Conservation (phyloP, 92 coral and sea anemone species). For the Zoanthus gigantus region DNA sequence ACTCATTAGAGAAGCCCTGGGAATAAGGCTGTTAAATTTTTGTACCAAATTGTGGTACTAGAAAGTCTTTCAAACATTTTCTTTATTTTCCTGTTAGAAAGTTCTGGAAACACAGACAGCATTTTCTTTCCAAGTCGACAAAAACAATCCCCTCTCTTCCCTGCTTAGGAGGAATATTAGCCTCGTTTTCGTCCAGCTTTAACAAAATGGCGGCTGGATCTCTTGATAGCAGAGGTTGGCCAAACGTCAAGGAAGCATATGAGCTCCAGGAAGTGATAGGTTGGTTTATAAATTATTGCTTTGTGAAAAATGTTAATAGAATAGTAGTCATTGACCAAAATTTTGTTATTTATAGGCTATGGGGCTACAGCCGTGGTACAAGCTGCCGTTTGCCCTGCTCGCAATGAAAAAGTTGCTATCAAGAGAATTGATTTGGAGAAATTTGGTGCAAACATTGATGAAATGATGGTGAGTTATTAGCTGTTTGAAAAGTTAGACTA, state of each 20-base stretch:
- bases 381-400: constrained; percentile 85
- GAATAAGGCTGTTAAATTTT: no score
- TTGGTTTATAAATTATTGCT: constrained; percentile 22
- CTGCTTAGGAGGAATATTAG: neutral
- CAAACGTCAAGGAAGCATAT: constrained; percentile 83
- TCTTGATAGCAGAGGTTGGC: constrained; percentile 91
- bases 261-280: constrained; percentile 97
- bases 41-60: no score
- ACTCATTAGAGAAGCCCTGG: no score
- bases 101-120: no score
- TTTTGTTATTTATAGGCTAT: constrained; percentile 65
- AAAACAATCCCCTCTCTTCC: no score
- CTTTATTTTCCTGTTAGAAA: no score
- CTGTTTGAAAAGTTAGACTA: neutral
- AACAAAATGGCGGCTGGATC: constrained; percentile 74
- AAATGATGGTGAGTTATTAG: constrained; percentile 87
- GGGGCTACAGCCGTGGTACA: constrained; percentile 99
- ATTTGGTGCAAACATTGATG: constrained; percentile 98
- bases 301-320: neutral
- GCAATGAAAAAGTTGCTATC: constrained; percentile 92
- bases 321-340: neutral
- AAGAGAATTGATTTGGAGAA: constrained; percentile 98
- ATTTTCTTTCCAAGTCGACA: no score
- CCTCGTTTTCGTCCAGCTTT: constrained; percentile 19
- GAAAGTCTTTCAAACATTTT: no score